Evolutionary conservation across 2,888 invertebrate species (phyloP), one percentile per base, ranked within the genome.

Genomic region (Brachyptera putata): DNA sequence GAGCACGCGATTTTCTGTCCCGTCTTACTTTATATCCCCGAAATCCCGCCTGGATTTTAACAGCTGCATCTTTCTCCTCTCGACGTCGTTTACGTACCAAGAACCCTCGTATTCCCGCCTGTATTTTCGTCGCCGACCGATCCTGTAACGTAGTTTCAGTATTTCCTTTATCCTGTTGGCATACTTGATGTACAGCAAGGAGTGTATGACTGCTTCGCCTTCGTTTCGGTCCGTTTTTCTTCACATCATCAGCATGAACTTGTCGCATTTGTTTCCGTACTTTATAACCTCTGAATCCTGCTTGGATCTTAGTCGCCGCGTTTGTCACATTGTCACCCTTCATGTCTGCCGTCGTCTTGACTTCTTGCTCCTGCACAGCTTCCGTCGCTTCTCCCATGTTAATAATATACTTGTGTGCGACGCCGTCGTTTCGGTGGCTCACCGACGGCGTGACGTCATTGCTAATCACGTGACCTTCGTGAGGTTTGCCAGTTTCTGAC

Each of bases 101-200:
- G 70, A 81, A 86, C 1, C 86, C 86, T 62, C 86, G 77, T 48
- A 86, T 83, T 50, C 85, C 83, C 3, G 85, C 84, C 74, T 86
- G 86, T 66, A 86, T 85, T 67, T 80, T 80, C 2, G 82, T 83
- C 34, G 85, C 84, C 4, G 73, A 71, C 56, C 68, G 69, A 36
- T 71, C 73, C 60, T 71, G 71, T 22, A 71, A 64, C 1, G 66
- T 65, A 9, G 62, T 62, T 13, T 62, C 61, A n/a, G 21, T 39
- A 16, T 63, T 63, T 34, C 66, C 7, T 61, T 46, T 5, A 64
- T 60, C 22, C 61, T 61, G 3, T 62, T 50, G 1, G 62, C 13
- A 7, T n/a, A n/a, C n/a, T n/a, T n/a, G n/a, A n/a, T n/a, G n/a
- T 55, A 50, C 4, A 61, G 59, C 14, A 5, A 4, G 7, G 7